Evolutionary conservation across 2,888 invertebrate species (phyloP).

Genomic region (Epistrophe grossulariae): DNA sequence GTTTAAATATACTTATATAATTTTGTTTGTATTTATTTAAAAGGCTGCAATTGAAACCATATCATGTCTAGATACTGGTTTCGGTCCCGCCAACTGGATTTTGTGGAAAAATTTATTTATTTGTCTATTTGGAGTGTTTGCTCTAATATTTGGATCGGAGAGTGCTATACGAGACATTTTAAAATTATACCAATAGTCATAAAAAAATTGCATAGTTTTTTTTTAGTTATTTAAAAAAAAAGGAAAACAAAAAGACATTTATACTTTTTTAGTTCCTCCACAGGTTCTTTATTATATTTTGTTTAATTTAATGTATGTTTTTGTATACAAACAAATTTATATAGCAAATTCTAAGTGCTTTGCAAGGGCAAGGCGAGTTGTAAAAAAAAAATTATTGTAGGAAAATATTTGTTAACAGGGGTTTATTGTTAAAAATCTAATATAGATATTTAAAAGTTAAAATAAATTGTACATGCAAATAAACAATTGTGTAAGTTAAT

Average conservation of each 20-base stretch:
- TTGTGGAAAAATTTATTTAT: slow-evolving; percentile 92
- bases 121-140: slow-evolving; percentile 90
- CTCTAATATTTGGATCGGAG: slow-evolving; percentile 92
- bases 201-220: slow-evolving; percentile 13
- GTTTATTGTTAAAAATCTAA: not conserved
- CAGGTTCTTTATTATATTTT: slow-evolving; percentile 26
- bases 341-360: slow-evolving; percentile 40
- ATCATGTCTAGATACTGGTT: slow-evolving; percentile 93
- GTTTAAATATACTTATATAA: not conserved
- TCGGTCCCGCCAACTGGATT: slow-evolving; percentile 89
- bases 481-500: not conserved
- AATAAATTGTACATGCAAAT: not conserved
- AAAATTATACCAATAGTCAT: slow-evolving; percentile 77
- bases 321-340: slow-evolving; percentile 39
- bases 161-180: slow-evolving; percentile 87
- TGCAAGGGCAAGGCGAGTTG: slow-evolving; percentile 41
- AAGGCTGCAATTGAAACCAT: slow-evolving; percentile 91
- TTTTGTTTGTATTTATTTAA: slow-evolving; percentile 16
- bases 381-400: slow-evolving; percentile 7
- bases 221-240: slow-evolving; percentile 12
- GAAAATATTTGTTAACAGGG: not conserved
- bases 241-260: slow-evolving; percentile 64
- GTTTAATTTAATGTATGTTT: slow-evolving; percentile 21
- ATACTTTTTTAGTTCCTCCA: slow-evolving; percentile 40
- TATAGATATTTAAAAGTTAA: not conserved